Evolutionary conservation across 2,797 vertebrate species (phyloP).

Genomic region (Clarias platycephalus): DNA sequence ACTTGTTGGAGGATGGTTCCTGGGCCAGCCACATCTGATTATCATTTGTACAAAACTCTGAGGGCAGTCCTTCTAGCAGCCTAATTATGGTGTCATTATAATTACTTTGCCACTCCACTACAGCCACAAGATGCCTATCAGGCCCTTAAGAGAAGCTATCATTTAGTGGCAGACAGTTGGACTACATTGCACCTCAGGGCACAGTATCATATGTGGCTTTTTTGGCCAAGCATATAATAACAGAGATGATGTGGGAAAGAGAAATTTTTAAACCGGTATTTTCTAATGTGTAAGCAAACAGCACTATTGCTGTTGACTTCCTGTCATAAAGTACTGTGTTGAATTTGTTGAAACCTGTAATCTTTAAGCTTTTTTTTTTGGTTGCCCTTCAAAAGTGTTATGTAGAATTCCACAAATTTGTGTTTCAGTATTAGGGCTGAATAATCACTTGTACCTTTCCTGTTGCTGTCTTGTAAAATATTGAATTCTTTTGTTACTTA

Average conservation of each 20-base stretch:
- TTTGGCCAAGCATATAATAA: slow-evolving; percentile 28
- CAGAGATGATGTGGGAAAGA: slow-evolving; percentile 24
- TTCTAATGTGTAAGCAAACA: slow-evolving; percentile 12
- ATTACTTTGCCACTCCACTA: slow-evolving; percentile 29
- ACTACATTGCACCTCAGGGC: slow-evolving; percentile 30
- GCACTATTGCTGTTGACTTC: background rate
- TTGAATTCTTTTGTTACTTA: background rate
- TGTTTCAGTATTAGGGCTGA: background rate
- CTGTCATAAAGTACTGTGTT: background rate
- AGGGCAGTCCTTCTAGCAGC: slow-evolving; percentile 17
- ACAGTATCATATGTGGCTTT: slow-evolving; percentile 18
- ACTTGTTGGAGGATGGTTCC: background rate
- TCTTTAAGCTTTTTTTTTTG: background rate
- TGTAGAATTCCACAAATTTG: background rate
- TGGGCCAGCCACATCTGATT: slow-evolving; percentile 20
- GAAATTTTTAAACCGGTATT: slow-evolving; percentile 24
- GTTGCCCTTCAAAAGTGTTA: background rate
- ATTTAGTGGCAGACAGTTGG: slow-evolving; percentile 29
- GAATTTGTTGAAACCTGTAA: background rate
- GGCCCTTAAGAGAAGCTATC: slow-evolving; percentile 23
- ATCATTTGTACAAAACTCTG: slow-evolving; percentile 19
- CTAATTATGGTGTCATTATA: slow-evolving; percentile 32
- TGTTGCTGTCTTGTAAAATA: no score
- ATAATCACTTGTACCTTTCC: background rate
- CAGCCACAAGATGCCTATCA: slow-evolving; percentile 19